Base-by-base conservation (phyloP, 2,797 vertebrate genomes). In the Chiropotes sagulatus region DNA sequence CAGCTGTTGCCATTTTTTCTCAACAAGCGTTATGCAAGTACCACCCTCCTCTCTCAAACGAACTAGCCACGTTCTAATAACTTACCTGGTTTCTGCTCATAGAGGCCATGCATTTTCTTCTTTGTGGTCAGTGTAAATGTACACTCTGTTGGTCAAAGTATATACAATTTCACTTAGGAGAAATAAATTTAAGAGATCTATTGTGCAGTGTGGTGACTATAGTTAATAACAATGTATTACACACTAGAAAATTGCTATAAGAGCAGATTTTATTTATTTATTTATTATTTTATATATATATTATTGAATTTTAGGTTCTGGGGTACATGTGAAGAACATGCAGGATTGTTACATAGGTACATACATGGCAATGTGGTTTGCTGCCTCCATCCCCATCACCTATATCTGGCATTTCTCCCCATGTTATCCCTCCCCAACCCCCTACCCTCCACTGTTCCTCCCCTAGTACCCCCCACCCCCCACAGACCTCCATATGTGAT, bases 41-140 rank as follows among this genome's bases (percentile, higher is more conserved):
- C 4, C 33, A 0, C 1, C 12, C 24, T 61, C 26, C 12, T 19
- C 0, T 39, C 20, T n/a, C 26, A 33, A 67, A 11, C 9, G 14
- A 82, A 24, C 46, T 11, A 52, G 15, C 28, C 24, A 41, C 39
- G 17, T 58, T 52, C 67, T 57, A 24, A 17, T 78, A 39, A 39
- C 57, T 58, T 46, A 33, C 33, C 39, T 58, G 10, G 22, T 75
- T 84, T 88, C 46, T 61, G 7, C 30, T 64, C 8, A 73, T 4
- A 78, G 28, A 17, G 46, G 20, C 7, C 7, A 46, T 17, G 22
- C 22, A 26, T 57, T 50, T 67, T 30, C 54, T 75, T 64, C 24
- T 78, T 58, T 93, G 41, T 28, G 13, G 8, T 78, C 28, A 78
- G 75, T 48, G 41, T 76, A 46, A 76, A 48, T 76, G 44, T 20